Evolutionary conservation across 2,113 vertebrate genomes (phyloP).

Genomic region (Eclectus roratus): DNA sequence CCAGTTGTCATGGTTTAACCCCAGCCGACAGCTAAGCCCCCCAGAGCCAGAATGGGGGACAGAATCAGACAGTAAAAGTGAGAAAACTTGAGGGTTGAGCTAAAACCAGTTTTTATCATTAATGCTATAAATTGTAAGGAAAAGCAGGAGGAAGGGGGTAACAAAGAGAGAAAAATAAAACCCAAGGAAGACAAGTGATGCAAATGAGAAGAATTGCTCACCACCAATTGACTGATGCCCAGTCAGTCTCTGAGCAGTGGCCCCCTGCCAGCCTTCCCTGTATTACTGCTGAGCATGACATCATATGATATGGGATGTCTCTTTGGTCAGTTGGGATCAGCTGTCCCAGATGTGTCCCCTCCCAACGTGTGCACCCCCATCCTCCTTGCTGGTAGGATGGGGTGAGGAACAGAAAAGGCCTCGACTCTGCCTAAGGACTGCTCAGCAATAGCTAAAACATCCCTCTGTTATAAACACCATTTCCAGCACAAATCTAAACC

Average conservation of each 20-base stretch:
- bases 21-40: not conserved
- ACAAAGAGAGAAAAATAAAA: not conserved
- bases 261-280: not conserved
- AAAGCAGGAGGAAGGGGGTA: not conserved
- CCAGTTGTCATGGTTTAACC: not conserved
- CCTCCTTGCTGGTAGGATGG: not conserved
- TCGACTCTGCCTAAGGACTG: not conserved
- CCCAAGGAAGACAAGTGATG: not conserved
- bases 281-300: not conserved
- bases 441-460: not conserved
- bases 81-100: not conserved
- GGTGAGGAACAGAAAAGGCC: not conserved
- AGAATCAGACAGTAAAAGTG: not conserved
- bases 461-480: not conserved
- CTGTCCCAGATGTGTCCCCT: not conserved
- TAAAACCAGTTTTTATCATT: not conserved
- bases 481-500: not conserved
- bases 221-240: not conserved
- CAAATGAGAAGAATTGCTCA: not conserved
- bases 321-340: not conserved
- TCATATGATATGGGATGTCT: not conserved
- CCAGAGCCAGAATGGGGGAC: accelerated
- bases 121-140: not conserved
- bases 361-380: not conserved
- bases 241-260: not conserved